These are phyloP conservation scores for Ectemnius cavifrons DNA, from an alignment of 2,888 invertebrate genomes.

Conservation along the genomic window DNA sequence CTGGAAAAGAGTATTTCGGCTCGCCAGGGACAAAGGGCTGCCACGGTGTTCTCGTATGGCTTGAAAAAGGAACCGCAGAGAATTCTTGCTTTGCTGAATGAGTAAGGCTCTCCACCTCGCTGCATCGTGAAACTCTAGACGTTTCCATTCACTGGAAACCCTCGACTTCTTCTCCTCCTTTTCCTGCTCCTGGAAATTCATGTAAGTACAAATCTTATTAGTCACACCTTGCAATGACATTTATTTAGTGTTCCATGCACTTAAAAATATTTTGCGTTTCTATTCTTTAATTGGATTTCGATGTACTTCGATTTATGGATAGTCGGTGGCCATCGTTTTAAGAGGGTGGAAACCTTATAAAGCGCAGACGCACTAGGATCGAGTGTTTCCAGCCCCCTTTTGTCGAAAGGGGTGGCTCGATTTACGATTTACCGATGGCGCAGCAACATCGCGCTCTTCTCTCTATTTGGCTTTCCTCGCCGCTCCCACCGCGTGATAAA, in stretches of 20 bases:
- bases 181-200: too few relatives aligned
- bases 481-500: conserved; percentile 45
- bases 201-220: too few relatives aligned
- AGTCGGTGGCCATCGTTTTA: too few relatives aligned
- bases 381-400: background rate
- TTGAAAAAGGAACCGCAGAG: conserved; percentile 16
- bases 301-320: too few relatives aligned
- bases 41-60: background rate
- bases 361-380: background rate
- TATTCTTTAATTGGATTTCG: too few relatives aligned
- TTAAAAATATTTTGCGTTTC: too few relatives aligned
- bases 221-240: too few relatives aligned
- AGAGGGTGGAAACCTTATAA: background rate
- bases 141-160: background rate
- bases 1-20: conserved; percentile 21
- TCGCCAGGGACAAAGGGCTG: background rate
- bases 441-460: conserved; percentile 26
- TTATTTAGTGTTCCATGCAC: too few relatives aligned
- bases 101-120: conserved; percentile 6
- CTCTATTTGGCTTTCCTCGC: conserved; percentile 33
- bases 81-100: conserved; percentile 15
- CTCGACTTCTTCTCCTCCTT: background rate
- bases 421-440: conserved; percentile 9
- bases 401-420: conserved; percentile 12
- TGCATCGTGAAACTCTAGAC: conserved; percentile 8